Evolutionary conservation across 2,797 vertebrate genomes (phyloP).

Genomic region (Ceryle rudis): DNA sequence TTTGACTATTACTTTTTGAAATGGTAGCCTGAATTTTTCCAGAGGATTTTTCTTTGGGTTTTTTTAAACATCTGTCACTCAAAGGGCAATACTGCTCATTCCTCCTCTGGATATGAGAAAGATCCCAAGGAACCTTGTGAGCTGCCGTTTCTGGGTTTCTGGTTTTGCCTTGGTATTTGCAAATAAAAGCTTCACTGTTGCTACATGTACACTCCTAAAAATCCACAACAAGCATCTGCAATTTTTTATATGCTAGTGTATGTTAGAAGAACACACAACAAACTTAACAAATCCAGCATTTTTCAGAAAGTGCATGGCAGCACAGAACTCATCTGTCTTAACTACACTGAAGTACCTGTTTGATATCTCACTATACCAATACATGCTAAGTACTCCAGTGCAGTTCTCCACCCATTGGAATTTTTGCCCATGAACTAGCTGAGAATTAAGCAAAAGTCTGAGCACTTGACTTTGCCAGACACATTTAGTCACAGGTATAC

Average conservation of each 20-base stretch:
- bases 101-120: not conserved
- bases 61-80: not conserved
- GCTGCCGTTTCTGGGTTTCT: not conserved
- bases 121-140: not conserved
- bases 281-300: not conserved
- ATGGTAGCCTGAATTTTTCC: not conserved
- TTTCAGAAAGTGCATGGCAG: not conserved
- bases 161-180: not conserved
- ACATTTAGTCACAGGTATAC: not conserved
- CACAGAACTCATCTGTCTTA: not conserved
- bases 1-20: not conserved
- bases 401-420: not conserved
- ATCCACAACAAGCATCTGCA: not conserved
- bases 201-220: not conserved
- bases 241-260: not conserved
- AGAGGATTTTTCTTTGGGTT: not conserved
- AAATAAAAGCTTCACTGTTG: not conserved
- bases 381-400: not conserved
- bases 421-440: not conserved
- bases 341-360: not conserved
- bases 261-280: not conserved
- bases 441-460: not conserved
- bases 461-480: not conserved
- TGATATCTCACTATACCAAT: not conserved
- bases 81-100: not conserved